phyloP scores from a whole-genome alignment of 1,140 invertebrate genomes.

The Anagrus nilaparvatae region DNA sequence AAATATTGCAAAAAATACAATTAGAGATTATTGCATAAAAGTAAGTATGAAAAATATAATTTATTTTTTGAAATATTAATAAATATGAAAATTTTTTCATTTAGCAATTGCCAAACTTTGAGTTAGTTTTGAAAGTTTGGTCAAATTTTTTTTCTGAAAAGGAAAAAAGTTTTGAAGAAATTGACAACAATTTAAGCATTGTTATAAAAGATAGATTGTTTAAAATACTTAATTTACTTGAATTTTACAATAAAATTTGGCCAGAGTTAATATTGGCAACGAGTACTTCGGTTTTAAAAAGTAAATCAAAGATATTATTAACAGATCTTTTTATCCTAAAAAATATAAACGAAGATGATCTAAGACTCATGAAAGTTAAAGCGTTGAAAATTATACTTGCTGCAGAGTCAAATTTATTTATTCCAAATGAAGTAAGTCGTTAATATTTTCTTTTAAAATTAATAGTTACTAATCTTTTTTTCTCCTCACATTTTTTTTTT shows the following conservation, averaged over 20 bases:
- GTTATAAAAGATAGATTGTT: slow-evolving; percentile 35
- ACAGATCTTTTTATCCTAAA: slow-evolving; percentile 19
- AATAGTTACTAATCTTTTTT: not conserved
- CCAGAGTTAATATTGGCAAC: slow-evolving; percentile 42
- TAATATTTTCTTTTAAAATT: slow-evolving; percentile 6
- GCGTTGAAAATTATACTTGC: slow-evolving; percentile 51
- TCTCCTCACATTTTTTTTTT: slow-evolving; percentile 6
- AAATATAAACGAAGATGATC: slow-evolving; percentile 23
- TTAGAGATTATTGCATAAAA: slow-evolving; percentile 25
- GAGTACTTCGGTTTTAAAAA: slow-evolving; percentile 22
- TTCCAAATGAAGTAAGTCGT: slow-evolving; percentile 37
- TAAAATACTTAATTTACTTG: slow-evolving; percentile 44
- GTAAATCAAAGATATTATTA: slow-evolving; percentile 29
- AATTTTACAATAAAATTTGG: slow-evolving; percentile 44
- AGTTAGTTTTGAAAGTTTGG: slow-evolving; percentile 41
- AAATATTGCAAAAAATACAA: slow-evolving; percentile 14
- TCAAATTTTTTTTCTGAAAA: slow-evolving; percentile 30
- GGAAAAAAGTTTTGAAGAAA: slow-evolving; percentile 20
- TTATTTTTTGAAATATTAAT: not conserved
- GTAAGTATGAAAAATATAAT: slow-evolving; percentile 16
- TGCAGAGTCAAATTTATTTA: slow-evolving; percentile 46
- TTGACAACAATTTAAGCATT: slow-evolving; percentile 21
- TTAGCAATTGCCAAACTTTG: slow-evolving; percentile 36
- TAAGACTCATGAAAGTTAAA: slow-evolving; percentile 51
- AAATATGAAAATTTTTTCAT: not conserved